phyloP scores from a whole-genome alignment of 2,113 vertebrate species.

The Cyprinodon variegatus region DNA sequence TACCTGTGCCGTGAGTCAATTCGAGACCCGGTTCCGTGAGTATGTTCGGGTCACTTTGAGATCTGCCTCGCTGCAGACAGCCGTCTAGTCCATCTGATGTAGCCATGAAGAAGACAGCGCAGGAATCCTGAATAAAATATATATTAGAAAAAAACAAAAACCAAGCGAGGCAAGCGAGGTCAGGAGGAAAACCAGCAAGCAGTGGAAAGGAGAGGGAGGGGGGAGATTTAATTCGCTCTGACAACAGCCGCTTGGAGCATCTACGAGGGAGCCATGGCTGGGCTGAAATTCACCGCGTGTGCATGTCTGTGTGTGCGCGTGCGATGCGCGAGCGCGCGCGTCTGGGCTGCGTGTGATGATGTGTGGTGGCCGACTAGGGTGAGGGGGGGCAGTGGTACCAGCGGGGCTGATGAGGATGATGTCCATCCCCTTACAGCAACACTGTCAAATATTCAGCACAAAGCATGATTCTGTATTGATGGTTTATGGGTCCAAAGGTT shows the following conservation, averaged over 20 bases:
- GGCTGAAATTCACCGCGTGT: slow-evolving; percentile 58
- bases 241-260: slow-evolving; percentile 78
- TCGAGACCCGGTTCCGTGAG: slow-evolving; percentile 85
- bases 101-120: slow-evolving; percentile 85
- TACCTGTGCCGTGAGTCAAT: slow-evolving; percentile 86
- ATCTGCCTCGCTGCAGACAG: slow-evolving; percentile 93
- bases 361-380: slow-evolving; percentile 59
- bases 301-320: slow-evolving; percentile 41
- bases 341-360: slow-evolving; percentile 46
- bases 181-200: slow-evolving; percentile 70
- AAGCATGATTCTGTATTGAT: neutral
- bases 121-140: slow-evolving; percentile 79
- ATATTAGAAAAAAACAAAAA: slow-evolving; percentile 58
- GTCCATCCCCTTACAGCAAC: slow-evolving; percentile 64
- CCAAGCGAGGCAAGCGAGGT: slow-evolving; percentile 83
- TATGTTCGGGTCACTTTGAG: slow-evolving; percentile 96
- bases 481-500: neutral
- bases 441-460: slow-evolving; percentile 25
- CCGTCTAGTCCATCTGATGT: slow-evolving; percentile 88
- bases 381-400: slow-evolving; percentile 70
- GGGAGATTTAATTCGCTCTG: slow-evolving; percentile 75
- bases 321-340: slow-evolving; percentile 42
- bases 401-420: slow-evolving; percentile 39
- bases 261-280: slow-evolving; percentile 76
- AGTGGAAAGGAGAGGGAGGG: slow-evolving; percentile 49